Evolutionary conservation across 1,140 invertebrate species (phyloP).

Genomic region (Heterodera carotae): DNA sequence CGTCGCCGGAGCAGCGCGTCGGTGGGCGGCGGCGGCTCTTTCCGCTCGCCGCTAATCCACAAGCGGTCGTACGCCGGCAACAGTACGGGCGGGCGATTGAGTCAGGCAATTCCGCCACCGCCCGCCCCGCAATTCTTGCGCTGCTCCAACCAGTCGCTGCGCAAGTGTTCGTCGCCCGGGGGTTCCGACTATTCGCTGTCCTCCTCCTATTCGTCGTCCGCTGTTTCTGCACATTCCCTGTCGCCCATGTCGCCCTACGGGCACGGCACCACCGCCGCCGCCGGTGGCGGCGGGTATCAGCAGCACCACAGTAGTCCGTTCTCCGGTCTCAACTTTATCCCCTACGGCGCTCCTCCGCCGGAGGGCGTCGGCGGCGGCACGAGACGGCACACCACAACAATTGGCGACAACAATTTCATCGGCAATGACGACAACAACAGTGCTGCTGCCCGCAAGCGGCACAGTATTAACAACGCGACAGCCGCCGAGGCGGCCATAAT

Average conservation of each 20-base stretch:
- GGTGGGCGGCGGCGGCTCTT: slow-evolving; percentile 24
- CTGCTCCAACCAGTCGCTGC: slow-evolving; percentile 29
- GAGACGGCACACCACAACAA: neutral
- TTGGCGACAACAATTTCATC: slow-evolving; percentile 11
- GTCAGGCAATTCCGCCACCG: slow-evolving; percentile 26
- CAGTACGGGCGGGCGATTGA: slow-evolving; percentile 10
- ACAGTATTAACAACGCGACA: neutral
- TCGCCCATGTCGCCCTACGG: slow-evolving; percentile 29
- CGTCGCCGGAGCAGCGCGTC: slow-evolving; percentile 36
- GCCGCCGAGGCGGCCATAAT: neutral
- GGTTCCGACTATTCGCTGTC: slow-evolving; percentile 34
- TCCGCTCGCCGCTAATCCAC: slow-evolving; percentile 51
- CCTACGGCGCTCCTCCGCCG: slow-evolving; percentile 6
- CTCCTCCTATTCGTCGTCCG: slow-evolving; percentile 24
- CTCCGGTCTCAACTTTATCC: slow-evolving; percentile 22
- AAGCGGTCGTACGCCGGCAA: slow-evolving; percentile 19
- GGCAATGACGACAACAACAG: neutral
- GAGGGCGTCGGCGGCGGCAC: neutral
- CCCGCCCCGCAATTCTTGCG: slow-evolving; percentile 24
- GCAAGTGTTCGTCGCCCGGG: slow-evolving; percentile 28
- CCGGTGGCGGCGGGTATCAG: neutral
- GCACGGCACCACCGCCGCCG: slow-evolving; percentile 11
- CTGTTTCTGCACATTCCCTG: slow-evolving; percentile 23
- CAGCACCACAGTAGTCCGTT: slow-evolving; percentile 12
- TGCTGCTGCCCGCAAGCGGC: neutral